These are phyloP conservation scores for Sinocyclocheilus anshuiensis DNA, from an alignment of 2,113 vertebrate genomes.

Conservation along the genomic window DNA sequence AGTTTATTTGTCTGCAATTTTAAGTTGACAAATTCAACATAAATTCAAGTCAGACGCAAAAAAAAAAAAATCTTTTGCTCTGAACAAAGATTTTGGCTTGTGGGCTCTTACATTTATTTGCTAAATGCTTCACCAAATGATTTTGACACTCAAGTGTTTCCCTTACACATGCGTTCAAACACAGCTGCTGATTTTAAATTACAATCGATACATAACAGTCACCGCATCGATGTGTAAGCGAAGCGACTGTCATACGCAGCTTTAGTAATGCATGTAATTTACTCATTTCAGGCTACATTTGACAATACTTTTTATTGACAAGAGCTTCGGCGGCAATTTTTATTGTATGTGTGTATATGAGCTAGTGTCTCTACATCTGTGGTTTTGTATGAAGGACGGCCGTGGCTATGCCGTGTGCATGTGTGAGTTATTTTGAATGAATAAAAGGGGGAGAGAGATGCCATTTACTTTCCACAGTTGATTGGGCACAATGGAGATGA, in stretches of 20 bases:
- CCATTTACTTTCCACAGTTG: constrained; percentile 72
- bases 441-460: constrained; percentile 65
- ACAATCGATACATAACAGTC: constrained; percentile 8
- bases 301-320: constrained; percentile 47
- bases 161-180: constrained; percentile 7
- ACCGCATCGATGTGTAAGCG: background rate
- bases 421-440: constrained; percentile 58
- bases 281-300: constrained; percentile 10
- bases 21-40: no score
- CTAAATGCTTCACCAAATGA: constrained; percentile 22
- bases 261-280: constrained; percentile 37
- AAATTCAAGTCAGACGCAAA: background rate
- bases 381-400: constrained; percentile 41
- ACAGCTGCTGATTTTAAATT: background rate
- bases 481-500: constrained; percentile 69
- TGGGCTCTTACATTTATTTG: constrained; percentile 13
- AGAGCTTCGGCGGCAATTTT: constrained; percentile 43
- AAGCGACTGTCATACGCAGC: constrained; percentile 7
- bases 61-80: background rate
- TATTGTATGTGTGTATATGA: constrained; percentile 36
- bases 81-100: constrained; percentile 27
- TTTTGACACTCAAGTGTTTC: constrained; percentile 7
- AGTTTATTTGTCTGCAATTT: no score
- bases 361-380: constrained; percentile 46
- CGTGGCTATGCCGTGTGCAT: constrained; percentile 23